Evolutionary conservation across 2,888 invertebrate species (phyloP), one percentile per base, ranked within the genome.

Genomic region (Macrosoma leucophasiata): DNA sequence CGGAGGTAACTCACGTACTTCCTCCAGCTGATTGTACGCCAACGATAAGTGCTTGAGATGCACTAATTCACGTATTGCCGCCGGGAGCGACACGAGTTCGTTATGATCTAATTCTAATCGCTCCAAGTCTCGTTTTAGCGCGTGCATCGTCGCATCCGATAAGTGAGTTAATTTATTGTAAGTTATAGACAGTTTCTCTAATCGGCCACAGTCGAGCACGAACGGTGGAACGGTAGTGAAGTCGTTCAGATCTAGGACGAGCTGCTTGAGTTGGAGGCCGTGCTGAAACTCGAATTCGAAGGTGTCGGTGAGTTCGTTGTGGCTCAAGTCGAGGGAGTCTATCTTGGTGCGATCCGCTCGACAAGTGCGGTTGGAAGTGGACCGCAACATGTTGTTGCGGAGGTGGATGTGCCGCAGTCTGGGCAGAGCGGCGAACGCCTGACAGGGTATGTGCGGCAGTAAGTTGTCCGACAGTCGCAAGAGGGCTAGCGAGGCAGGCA

Each of bases 71-170:
- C 77, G 82, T 5, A 93, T 64, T 1, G 90, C 89, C 2, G 62
- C 69, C 0, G 94, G 92, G 18, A 94, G 82, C 2, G 66, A 62
- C 2, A 67, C 67, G 18, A 94, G 66, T 32, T 88, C 86, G 50
- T 94, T 94, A 46, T 91, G 88, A 54, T 93, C 93, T 36, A 94
- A 70, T 57, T 94, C 93, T 29, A 94, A 67, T 41, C 91, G 90
- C 56, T 92, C 92, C 23, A 94, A 64, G 9, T 86, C 86, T 2
- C 88, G 86, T 8, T 89, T 88, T 0, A 93, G 77, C 0, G 91
- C 90, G 3, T 81, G 76, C 45, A 95, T 89, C 0, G 90, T 88
- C 11, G 86, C 79, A 2, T 87, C 85, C 33, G 93, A 89, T 9
- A 94, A 74, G 6, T 79, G 73, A 17, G 79, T 81, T 3, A 94